Base-by-base conservation (phyloP, 2,113 vertebrate species). In the Ploceus nigricollis region DNA sequence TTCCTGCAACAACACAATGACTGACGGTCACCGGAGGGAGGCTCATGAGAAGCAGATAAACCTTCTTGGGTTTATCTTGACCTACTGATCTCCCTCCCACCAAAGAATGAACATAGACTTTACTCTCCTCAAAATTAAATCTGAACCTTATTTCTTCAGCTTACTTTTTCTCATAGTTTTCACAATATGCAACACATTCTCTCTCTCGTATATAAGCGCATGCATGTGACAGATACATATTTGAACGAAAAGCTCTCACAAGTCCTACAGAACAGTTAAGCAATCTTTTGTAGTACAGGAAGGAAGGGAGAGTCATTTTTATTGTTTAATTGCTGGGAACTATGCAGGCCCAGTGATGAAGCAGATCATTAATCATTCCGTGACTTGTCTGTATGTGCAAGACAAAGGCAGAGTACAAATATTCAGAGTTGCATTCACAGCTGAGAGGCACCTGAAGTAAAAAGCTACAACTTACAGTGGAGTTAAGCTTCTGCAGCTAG, bases 231-330 rank as follows among this genome's bases (percentile, higher is more conserved):
- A 45, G 7, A 79, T 4, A 73, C 1, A 31, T 4, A 76, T 35
- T 69, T 37, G 35, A 70, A 78, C 4, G 68, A 60, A 75, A 87
- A 68, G 61, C 20, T 72, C 31, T 31, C 72, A 56, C 15, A 57
- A 88, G 17, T 20, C 31, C 70, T 61, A 77, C 61, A 80, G 61
- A 82, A 4, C 44, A 91, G 56, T 50, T 69, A 84, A 82, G 66
- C 40, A 72, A 72, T 50, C n/a, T 85, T 84, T 60, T 85, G 68
- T 77, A 54, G 82, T 61, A 19, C 75, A 87, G 93, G 92, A 94
- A 92, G 89, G 79, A 88, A 95, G 82, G 87, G 39, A 94, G 89
- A 94, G 73, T 71, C 15, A 37, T 66, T 94, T 90, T 89, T 86
- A 91, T 91, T 91, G 83, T 63, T 92, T 85, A 85, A 90, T 65